A percentile compares a stretch with the other conserved stretches of the same genome.
These are phyloP conservation scores for Drosophila leontia DNA, from an alignment of 1,140 invertebrate genomes.

Conservation along the genomic window DNA sequence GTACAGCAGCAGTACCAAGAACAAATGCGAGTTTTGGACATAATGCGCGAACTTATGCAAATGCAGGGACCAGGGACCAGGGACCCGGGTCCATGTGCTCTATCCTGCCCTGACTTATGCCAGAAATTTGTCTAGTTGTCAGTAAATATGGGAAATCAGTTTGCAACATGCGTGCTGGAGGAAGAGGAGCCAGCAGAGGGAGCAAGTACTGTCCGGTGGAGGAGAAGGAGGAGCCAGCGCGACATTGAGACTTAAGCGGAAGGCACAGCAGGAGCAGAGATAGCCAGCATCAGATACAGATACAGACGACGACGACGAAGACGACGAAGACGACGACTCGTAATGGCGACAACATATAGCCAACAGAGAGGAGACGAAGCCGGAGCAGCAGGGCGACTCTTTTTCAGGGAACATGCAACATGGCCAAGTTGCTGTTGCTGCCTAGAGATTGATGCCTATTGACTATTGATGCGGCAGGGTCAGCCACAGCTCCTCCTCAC, in stretches of 20 bases:
- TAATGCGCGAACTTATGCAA: slow-evolving; percentile 83
- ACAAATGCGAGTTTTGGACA: slow-evolving; percentile 81
- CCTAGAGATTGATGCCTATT: slow-evolving; percentile 78
- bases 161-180: slow-evolving; percentile 75
- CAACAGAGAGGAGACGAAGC: slow-evolving; percentile 4
- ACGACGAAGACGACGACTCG: slow-evolving; percentile 48
- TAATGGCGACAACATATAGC: slow-evolving; percentile 77
- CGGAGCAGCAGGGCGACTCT: slow-evolving; percentile 12
- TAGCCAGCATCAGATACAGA: slow-evolving; percentile 84
- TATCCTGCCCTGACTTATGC: slow-evolving; percentile 79
- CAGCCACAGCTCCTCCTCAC: slow-evolving; percentile 12
- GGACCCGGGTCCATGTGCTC: slow-evolving; percentile 1
- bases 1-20: slow-evolving; percentile 61
- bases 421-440: slow-evolving; percentile 54
- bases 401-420: slow-evolving; percentile 63
- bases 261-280: slow-evolving; percentile 84
- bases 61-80: slow-evolving; percentile 48
- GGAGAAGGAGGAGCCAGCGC: slow-evolving; percentile 37
- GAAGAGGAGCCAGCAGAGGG: background rate
- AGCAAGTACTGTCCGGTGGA: background rate
- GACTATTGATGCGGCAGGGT: slow-evolving; percentile 75
- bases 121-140: slow-evolving; percentile 85
- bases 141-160: slow-evolving; percentile 85
- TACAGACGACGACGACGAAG: slow-evolving; percentile 33
- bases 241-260: slow-evolving; percentile 82